These are phyloP conservation scores for Sitodiplosis mosellana DNA, from an alignment of 1,140 invertebrate species.

Conservation along the genomic window DNA sequence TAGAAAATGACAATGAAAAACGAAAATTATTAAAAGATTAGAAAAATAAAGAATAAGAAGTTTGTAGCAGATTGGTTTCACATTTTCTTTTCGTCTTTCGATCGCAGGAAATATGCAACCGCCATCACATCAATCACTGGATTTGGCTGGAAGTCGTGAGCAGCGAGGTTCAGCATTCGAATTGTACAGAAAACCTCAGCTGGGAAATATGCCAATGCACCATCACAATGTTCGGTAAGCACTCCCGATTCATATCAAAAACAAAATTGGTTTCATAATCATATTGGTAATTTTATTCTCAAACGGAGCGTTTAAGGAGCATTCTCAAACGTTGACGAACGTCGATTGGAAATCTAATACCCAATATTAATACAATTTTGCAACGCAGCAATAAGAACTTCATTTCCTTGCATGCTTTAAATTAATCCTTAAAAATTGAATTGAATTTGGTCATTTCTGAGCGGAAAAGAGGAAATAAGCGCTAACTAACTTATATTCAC, in stretches of 20 bases:
- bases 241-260: neutral
- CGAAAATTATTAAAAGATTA: no score
- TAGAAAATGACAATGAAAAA: no score
- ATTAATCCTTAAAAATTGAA: neutral
- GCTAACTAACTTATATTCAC: no score
- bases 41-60: no score
- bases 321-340: no score
- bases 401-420: neutral
- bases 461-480: no score
- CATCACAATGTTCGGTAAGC: constrained; percentile 57
- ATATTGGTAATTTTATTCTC: no score
- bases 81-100: neutral
- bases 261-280: neutral
- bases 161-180: constrained; percentile 89
- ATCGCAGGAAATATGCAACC: constrained; percentile 16
- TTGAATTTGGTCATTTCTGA: no score
- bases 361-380: neutral
- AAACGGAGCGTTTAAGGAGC: no score
- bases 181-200: constrained; percentile 72
- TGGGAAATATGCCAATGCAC: constrained; percentile 30
- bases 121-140: constrained; percentile 27
- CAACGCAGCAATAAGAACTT: neutral
- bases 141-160: constrained; percentile 68
- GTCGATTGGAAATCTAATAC: neutral
- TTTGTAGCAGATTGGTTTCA: neutral